A percentile compares a stretch with the other conserved stretches of the same genome.
Evolutionary conservation across 1,140 invertebrate genomes (phyloP).

Genomic region (Platyura marginata): DNA sequence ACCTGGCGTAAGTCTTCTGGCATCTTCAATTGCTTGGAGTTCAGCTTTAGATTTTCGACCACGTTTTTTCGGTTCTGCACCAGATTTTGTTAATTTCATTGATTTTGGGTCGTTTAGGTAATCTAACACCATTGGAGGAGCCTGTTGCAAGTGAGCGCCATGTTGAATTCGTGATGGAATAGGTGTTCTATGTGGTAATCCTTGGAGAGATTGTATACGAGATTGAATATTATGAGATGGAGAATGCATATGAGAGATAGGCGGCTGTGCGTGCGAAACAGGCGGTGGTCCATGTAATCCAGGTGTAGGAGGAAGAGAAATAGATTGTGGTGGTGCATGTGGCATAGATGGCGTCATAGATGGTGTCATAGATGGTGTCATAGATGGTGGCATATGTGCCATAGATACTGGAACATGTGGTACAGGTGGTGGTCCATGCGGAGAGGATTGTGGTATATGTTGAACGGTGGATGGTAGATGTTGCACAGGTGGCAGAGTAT

Average conservation of each 20-base stretch:
- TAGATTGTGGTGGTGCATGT: neutral
- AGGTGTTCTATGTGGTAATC: neutral
- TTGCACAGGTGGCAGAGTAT: neutral
- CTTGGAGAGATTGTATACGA: too few relatives aligned
- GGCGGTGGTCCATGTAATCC: neutral
- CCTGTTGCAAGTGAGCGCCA: neutral
- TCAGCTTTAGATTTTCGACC: conserved; percentile 11
- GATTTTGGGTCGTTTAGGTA: neutral
- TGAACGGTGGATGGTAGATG: neutral
- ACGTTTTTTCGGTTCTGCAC: conserved; percentile 20
- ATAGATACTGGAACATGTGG: neutral
- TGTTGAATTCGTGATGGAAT: neutral
- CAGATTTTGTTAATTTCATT: neutral
- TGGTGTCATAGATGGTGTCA: neutral
- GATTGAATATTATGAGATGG: too few relatives aligned
- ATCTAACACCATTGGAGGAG: neutral
- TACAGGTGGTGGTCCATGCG: neutral
- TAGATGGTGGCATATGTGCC: neutral
- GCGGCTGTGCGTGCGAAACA: neutral
- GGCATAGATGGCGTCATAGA: neutral
- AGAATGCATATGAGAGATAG: neutral
- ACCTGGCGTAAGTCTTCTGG: too few relatives aligned
- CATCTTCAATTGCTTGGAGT: neutral
- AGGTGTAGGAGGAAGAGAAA: neutral
- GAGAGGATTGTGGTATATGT: neutral